These are phyloP conservation scores for Petroica traversi DNA, from an alignment of 2,113 vertebrate species.

Conservation along the genomic window DNA sequence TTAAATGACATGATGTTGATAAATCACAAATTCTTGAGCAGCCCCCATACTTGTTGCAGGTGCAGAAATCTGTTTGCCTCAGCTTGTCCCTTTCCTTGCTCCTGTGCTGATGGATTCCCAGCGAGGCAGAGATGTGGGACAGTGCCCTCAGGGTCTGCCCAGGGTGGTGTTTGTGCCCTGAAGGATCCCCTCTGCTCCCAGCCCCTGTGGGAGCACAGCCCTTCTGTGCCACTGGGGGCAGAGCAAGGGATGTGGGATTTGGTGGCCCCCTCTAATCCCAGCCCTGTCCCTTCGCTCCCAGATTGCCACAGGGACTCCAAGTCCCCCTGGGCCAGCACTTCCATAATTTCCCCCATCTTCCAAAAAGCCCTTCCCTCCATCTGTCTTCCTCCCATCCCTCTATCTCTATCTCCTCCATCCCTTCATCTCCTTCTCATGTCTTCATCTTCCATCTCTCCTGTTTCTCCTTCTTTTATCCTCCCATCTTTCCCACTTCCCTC, in stretches of 20 bases:
- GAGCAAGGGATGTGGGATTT: neutral
- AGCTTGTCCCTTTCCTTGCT: neutral
- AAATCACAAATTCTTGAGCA: neutral
- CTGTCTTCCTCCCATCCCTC: neutral
- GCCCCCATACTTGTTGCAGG: fast-evolving
- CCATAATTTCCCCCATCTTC: neutral
- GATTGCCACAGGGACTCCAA: neutral
- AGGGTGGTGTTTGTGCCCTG: fast-evolving
- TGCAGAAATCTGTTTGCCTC: neutral
- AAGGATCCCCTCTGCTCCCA: neutral
- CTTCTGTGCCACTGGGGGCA: neutral
- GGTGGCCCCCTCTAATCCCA: neutral
- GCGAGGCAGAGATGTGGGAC: neutral
- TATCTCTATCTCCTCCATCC: neutral
- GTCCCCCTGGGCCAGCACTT: neutral
- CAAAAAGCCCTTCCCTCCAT: neutral
- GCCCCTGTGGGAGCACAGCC: neutral
- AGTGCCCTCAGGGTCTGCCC: neutral
- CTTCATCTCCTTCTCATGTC: neutral
- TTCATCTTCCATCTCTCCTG: neutral
- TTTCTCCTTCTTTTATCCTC: neutral
- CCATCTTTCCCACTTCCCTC: neutral
- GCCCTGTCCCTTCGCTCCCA: neutral
- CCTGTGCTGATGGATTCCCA: neutral
- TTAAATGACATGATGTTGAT: neutral